phyloP scores from a whole-genome alignment of 2,888 invertebrate species.

The Arctia plantaginis region DNA sequence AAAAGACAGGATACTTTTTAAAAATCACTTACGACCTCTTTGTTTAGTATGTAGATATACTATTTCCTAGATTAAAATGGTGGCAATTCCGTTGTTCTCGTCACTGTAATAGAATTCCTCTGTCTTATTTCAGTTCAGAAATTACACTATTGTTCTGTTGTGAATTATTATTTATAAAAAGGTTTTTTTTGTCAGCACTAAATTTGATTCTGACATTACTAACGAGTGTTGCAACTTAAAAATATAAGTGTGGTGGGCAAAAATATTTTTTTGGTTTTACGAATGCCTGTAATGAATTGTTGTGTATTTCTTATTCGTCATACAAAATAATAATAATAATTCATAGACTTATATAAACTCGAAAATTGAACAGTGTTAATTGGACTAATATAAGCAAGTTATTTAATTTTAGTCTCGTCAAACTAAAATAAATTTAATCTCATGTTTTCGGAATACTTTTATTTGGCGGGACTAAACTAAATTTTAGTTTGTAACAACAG shows the following conservation, averaged over 20 bases:
- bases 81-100: neutral
- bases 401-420: neutral
- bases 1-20: neutral
- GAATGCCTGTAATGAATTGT: too few relatives aligned
- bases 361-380: neutral
- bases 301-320: too few relatives aligned
- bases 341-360: neutral
- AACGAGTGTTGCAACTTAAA: too few relatives aligned
- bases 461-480: neutral
- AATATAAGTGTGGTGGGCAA: too few relatives aligned
- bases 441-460: neutral
- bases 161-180: too few relatives aligned
- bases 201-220: too few relatives aligned
- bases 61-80: neutral
- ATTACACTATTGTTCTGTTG: too few relatives aligned
- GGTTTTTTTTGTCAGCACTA: too few relatives aligned
- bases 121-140: too few relatives aligned
- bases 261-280: too few relatives aligned
- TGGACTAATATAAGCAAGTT: too few relatives aligned
- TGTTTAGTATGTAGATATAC: neutral
- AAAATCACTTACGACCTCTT: conserved; percentile 9
- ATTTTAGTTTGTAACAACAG: neutral
- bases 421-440: neutral
- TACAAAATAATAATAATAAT: too few relatives aligned
- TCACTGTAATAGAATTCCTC: neutral